Evolutionary conservation across 2,888 invertebrate genomes (phyloP).

Genomic region (Malthinus flaveolus): DNA sequence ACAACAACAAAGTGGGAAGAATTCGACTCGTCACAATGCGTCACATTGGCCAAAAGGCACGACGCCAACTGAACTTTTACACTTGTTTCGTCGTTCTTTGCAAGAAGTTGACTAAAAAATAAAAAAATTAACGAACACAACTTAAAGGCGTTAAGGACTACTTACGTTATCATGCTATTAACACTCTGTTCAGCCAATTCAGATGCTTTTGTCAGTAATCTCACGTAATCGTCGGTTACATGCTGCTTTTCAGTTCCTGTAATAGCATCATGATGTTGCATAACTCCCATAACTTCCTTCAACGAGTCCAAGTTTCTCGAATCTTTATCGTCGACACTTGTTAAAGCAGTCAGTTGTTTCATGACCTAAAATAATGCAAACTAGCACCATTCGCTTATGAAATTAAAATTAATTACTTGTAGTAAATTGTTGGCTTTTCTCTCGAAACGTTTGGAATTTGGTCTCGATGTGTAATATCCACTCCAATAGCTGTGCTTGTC

Average conservation of each 20-base stretch:
- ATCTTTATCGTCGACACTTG: constrained; percentile 54
- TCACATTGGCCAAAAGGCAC: constrained; percentile 66
- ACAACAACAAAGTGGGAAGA: constrained; percentile 57
- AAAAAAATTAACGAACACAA: not conserved
- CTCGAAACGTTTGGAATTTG: constrained; percentile 31
- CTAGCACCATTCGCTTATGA: not conserved
- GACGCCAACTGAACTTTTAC: constrained; percentile 45
- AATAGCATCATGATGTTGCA: constrained; percentile 91
- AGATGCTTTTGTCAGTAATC: constrained; percentile 69
- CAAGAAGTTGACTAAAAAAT: constrained; percentile 27
- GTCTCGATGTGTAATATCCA: constrained; percentile 33
- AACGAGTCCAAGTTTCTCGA: constrained; percentile 60
- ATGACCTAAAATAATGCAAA: constrained; percentile 59
- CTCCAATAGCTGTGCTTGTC: constrained; percentile 29
- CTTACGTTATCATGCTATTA: not conserved
- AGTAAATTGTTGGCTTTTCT: constrained; percentile 32
- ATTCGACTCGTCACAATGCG: constrained; percentile 61
- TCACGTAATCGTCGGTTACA: constrained; percentile 84
- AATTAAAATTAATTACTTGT: constrained; percentile 17
- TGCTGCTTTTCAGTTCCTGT: constrained; percentile 84
- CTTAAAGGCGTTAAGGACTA: not conserved
- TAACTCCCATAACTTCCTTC: constrained; percentile 72
- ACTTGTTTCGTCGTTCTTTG: constrained; percentile 16
- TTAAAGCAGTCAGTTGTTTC: constrained; percentile 69
- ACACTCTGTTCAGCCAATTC: constrained; percentile 52